phyloP scores from a whole-genome alignment of 1,140 invertebrate species.

The Diprion similis region DNA sequence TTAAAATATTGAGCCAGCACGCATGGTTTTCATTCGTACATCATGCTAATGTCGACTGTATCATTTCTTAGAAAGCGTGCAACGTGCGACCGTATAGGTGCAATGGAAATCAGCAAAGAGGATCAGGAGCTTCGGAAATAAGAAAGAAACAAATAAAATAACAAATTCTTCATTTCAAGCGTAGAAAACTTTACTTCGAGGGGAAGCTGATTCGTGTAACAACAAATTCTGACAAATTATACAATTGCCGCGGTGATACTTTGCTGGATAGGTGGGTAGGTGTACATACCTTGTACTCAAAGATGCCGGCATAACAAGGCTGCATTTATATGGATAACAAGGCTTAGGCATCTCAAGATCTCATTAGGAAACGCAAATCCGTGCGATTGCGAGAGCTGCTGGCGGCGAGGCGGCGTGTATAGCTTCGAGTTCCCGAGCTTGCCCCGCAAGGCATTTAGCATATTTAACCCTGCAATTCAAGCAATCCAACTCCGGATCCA shows the following conservation, averaged over 20 bases:
- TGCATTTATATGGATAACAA: conserved; percentile 16
- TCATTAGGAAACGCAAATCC: conserved; percentile 16
- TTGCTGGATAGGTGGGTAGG: background rate
- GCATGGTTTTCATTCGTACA: background rate
- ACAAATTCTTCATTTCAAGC: too few species aligned
- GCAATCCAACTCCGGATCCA: conserved; percentile 10
- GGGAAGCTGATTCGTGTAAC: too few species aligned
- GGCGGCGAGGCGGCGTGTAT: background rate
- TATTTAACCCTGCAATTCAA: conserved; percentile 15
- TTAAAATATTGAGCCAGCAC: background rate
- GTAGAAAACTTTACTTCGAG: too few species aligned
- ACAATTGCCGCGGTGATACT: too few species aligned
- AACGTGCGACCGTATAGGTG: too few species aligned
- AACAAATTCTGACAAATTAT: too few species aligned
- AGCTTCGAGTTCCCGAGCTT: background rate
- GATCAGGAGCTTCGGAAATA: too few species aligned
- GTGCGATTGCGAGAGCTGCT: conserved; percentile 4
- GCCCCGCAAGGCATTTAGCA: conserved; percentile 11
- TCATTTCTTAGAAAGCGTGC: background rate
- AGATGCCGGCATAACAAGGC: conserved; percentile 6
- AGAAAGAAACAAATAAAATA: too few species aligned
- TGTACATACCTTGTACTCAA: background rate
- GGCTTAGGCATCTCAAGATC: conserved; percentile 17
- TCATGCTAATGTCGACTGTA: background rate
- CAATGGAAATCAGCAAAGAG: too few species aligned